Conservation (phyloP, 2,888 invertebrate species). For the Lutraria lutraria region DNA sequence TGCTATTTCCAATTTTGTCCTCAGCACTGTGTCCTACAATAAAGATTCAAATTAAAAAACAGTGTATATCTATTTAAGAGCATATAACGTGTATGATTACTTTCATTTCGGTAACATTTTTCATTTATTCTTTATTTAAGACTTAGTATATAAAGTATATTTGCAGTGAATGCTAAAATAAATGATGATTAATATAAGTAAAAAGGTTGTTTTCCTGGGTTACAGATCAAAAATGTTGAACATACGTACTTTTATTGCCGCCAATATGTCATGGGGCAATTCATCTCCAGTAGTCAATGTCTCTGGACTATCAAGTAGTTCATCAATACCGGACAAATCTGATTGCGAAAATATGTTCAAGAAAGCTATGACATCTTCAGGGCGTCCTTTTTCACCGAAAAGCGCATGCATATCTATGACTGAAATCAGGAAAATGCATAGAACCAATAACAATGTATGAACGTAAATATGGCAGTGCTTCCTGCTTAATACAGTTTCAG, state of each 20-base stretch:
- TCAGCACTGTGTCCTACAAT: slow-evolving; percentile 32
- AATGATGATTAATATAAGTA: too few relatives aligned
- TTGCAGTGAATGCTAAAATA: too few relatives aligned
- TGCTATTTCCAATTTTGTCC: background rate
- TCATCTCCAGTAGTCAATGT: too few relatives aligned
- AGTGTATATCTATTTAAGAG: too few relatives aligned
- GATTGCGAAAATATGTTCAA: background rate
- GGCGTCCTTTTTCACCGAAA: background rate
- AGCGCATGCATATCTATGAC: background rate
- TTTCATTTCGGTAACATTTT: too few relatives aligned
- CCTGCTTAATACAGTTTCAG: background rate
- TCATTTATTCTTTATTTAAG: too few relatives aligned
- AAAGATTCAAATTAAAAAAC: background rate
- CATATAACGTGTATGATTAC: too few relatives aligned
- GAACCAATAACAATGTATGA: background rate
- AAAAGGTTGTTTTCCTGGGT: too few relatives aligned
- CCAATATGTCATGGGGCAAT: too few relatives aligned
- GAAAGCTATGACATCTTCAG: background rate
- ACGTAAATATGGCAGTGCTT: background rate
- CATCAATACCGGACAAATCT: background rate
- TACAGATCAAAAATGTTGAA: too few relatives aligned
- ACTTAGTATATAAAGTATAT: too few relatives aligned
- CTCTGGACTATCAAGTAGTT: background rate
- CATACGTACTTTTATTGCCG: too few relatives aligned
- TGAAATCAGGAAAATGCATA: background rate